Evolutionary conservation across 2,888 invertebrate species (phyloP).

Genomic region (Achlya flavicornis): DNA sequence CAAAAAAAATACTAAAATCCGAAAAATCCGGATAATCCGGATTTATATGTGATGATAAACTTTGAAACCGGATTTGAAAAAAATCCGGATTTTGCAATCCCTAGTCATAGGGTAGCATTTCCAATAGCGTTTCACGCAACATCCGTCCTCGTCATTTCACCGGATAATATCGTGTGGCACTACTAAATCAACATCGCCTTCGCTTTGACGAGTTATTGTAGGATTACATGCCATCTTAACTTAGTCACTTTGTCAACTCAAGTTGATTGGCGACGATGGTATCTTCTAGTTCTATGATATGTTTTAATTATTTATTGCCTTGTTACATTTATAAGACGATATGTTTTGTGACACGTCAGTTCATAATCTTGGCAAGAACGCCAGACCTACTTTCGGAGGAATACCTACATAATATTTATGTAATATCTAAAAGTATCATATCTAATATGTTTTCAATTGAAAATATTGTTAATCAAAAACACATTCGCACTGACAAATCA

Average conservation of each 20-base stretch:
- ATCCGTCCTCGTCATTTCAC: slow-evolving; percentile 2
- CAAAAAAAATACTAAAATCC: too few relatives aligned
- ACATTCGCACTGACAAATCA: too few relatives aligned
- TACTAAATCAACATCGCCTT: neutral
- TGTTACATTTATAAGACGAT: slow-evolving; percentile 12
- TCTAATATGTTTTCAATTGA: neutral
- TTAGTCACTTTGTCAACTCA: neutral
- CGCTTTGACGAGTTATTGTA: neutral
- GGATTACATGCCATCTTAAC: neutral
- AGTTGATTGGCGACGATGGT: neutral
- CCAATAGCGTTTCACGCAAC: neutral
- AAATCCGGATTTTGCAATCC: too few relatives aligned
- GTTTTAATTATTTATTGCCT: neutral
- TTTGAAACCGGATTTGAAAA: too few relatives aligned
- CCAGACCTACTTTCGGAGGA: neutral
- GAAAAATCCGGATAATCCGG: too few relatives aligned
- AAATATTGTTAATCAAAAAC: too few relatives aligned
- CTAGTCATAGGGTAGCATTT: slow-evolving; percentile 1
- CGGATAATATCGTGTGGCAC: slow-evolving; percentile 7
- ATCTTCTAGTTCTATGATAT: neutral
- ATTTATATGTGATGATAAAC: too few relatives aligned
- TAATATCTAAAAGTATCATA: neutral
- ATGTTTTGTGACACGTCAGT: neutral
- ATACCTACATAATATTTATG: neutral
- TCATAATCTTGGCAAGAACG: too few relatives aligned